Conservation (phyloP, 1,140 invertebrate species). For the Plutomurus gul region DNA sequence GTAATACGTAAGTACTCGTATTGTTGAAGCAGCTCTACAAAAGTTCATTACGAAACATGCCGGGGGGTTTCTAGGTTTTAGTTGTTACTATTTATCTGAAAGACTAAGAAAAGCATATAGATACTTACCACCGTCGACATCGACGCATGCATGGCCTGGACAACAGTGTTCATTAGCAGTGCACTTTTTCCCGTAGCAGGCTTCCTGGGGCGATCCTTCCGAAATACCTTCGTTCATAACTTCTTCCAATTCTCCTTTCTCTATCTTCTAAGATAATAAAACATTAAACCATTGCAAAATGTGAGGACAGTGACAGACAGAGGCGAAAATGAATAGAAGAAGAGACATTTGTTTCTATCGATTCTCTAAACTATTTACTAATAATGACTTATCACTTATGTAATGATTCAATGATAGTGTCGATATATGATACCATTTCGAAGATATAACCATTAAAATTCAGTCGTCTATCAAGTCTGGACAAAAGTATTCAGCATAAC, state of each 20-base stretch:
- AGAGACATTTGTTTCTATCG: neutral
- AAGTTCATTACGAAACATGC: too few relatives aligned
- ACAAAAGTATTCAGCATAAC: too few relatives aligned
- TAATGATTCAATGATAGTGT: too few relatives aligned
- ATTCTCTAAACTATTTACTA: too few relatives aligned
- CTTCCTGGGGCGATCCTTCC: conserved; percentile 41
- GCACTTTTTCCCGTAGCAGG: conserved; percentile 47
- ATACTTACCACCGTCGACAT: conserved; percentile 68
- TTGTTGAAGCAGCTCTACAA: too few relatives aligned
- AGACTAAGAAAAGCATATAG: neutral
- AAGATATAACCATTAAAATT: too few relatives aligned
- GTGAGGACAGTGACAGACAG: neutral
- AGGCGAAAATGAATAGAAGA: neutral
- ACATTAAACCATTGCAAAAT: conserved; percentile 4
- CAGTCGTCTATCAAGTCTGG: too few relatives aligned
- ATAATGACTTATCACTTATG: too few relatives aligned
- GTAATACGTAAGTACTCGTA: too few relatives aligned
- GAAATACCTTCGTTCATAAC: conserved; percentile 49
- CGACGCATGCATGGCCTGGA: conserved; percentile 72
- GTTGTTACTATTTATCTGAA: too few relatives aligned
- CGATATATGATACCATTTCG: too few relatives aligned
- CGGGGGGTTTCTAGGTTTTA: too few relatives aligned
- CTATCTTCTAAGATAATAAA: conserved; percentile 46
- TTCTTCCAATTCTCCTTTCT: conserved; percentile 53
- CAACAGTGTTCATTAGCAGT: conserved; percentile 75